A percentile compares a stretch with the other conserved stretches of the same genome.
Conservation (phyloP, 2,888 invertebrate species). For the Catocala nupta region DNA sequence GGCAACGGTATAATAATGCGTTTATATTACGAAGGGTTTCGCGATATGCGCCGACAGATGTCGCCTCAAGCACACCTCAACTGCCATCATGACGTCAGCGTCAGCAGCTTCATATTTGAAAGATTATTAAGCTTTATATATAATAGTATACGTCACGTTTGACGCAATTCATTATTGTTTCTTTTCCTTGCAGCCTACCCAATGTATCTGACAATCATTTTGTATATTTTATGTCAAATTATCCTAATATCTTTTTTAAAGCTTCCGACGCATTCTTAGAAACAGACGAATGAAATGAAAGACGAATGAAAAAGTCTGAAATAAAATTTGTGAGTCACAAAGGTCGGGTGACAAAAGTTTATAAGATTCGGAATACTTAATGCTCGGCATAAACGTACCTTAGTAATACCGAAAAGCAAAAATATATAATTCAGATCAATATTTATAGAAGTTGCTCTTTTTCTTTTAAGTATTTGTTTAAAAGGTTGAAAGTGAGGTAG, state of each 20-base stretch:
- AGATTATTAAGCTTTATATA: constrained; percentile 52
- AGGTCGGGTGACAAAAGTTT: too few species aligned
- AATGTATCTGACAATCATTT: constrained; percentile 18
- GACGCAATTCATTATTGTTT: constrained; percentile 22
- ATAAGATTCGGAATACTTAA: too few species aligned
- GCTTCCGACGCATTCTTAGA: background rate
- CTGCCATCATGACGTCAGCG: constrained; percentile 54
- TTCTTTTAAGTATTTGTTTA: too few species aligned
- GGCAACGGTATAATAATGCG: constrained; percentile 25
- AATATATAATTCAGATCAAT: too few species aligned
- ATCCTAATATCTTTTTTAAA: constrained; percentile 9
- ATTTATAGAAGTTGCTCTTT: too few species aligned
- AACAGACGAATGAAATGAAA: background rate
- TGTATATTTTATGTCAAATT: constrained; percentile 7
- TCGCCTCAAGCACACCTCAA: constrained; percentile 52
- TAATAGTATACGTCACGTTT: constrained; percentile 36
- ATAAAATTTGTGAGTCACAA: too few species aligned
- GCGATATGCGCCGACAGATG: constrained; percentile 54
- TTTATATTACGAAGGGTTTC: constrained; percentile 41
- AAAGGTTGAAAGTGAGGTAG: too few species aligned
- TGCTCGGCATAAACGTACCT: too few species aligned
- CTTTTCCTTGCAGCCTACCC: constrained; percentile 1
- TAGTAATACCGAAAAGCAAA: too few species aligned
- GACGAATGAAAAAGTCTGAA: background rate
- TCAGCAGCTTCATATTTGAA: constrained; percentile 43